Conservation (phyloP, 1,140 invertebrate genomes). For the Cyrtorhinus lividipennis region DNA sequence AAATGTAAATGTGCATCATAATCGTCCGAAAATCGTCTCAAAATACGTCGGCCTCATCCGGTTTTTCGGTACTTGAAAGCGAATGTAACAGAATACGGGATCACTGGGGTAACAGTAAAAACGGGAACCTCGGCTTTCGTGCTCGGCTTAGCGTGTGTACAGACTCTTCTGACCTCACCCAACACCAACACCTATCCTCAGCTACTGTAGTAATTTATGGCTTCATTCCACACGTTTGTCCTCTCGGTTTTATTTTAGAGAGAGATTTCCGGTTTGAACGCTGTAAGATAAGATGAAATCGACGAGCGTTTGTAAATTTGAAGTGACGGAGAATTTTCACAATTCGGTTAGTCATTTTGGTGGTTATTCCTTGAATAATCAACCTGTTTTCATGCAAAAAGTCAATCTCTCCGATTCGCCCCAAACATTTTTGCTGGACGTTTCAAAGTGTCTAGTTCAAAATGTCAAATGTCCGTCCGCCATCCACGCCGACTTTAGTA, state of each 20-base stretch:
- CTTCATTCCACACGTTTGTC: neutral
- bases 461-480: too few relatives aligned
- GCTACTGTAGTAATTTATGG: neutral
- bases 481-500: too few relatives aligned
- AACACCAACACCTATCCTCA: neutral
- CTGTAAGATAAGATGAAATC: neutral
- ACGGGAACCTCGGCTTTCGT: neutral
- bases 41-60: too few relatives aligned
- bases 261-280: neutral
- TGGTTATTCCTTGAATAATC: too few relatives aligned
- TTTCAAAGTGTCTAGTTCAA: too few relatives aligned
- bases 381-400: too few relatives aligned
- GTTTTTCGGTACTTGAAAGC: too few relatives aligned
- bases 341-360: too few relatives aligned
- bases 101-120: neutral
- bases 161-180: neutral
- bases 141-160: neutral
- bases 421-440: neutral
- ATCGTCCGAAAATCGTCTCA: too few relatives aligned
- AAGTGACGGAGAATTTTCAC: neutral
- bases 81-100: neutral
- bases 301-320: neutral
- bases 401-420: neutral
- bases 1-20: too few relatives aligned
- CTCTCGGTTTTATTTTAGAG: neutral